A percentile compares a stretch with the other conserved stretches of the same genome.
phyloP scores from a whole-genome alignment of 1,140 invertebrate genomes.

The Drosophila ananassae region DNA sequence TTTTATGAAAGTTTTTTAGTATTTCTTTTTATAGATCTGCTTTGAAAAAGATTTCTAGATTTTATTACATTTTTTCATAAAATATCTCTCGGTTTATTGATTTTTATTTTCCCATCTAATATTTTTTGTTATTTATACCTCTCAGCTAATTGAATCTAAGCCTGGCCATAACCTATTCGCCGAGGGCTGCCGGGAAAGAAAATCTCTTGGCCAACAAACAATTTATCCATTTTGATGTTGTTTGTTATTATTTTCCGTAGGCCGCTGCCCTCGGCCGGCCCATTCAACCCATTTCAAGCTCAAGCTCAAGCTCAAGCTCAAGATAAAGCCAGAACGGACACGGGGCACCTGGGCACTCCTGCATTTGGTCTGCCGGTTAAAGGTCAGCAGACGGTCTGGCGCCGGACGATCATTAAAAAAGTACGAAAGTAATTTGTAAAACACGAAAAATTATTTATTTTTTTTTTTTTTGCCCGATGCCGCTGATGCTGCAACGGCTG shows the following conservation, averaged over 20 bases:
- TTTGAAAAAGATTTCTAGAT: too few species aligned
- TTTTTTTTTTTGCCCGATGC: conserved; percentile 19
- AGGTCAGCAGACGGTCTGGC: conserved; percentile 75
- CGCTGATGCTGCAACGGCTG: conserved; percentile 3
- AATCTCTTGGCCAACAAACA: conserved; percentile 37
- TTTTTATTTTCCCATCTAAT: conserved; percentile 25
- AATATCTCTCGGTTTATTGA: conserved; percentile 4
- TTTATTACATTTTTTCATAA: too few species aligned
- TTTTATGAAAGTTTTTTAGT: not conserved
- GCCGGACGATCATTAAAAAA: conserved; percentile 72
- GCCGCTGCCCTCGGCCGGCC: conserved; percentile 30
- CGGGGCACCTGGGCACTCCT: conserved; percentile 20
- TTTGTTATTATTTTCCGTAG: conserved; percentile 28
- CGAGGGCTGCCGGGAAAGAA: conserved; percentile 12
- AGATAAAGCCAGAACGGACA: not conserved
- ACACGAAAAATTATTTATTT: conserved; percentile 71
- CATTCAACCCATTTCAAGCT: conserved; percentile 37
- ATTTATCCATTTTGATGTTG: conserved; percentile 52
- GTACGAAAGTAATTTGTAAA: conserved; percentile 77
- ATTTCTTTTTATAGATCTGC: not conserved
- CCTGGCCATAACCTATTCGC: not conserved
- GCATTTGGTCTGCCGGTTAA: conserved; percentile 50
- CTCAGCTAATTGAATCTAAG: conserved; percentile 16
- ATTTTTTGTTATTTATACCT: conserved; percentile 7
- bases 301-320: conserved; percentile 3